Evolutionary conservation across 2,888 invertebrate species (phyloP).

Genomic region (Lasioglossum marginatum): DNA sequence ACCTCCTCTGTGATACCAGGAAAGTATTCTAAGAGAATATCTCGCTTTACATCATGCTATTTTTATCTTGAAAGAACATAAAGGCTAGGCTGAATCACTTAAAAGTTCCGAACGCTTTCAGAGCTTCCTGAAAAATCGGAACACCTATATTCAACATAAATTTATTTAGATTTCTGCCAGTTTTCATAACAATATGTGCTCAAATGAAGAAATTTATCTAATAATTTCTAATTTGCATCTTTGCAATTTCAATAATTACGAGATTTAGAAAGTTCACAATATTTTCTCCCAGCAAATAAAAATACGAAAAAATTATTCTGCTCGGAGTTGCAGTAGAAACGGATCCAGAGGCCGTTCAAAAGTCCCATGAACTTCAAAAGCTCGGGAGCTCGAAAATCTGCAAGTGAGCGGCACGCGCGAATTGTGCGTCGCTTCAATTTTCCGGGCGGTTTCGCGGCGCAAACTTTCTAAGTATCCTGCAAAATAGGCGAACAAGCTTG

Average conservation of each 20-base stretch:
- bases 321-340: not conserved
- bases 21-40: not conserved
- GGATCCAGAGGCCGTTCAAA: not conserved
- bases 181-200: not conserved
- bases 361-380: not conserved
- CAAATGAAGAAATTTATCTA: not conserved
- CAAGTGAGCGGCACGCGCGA: not conserved
- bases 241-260: too few relatives aligned
- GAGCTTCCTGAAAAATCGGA: not conserved
- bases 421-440: conserved; percentile 1
- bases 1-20: not conserved
- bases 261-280: not conserved
- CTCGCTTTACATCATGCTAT: not conserved
- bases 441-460: not conserved
- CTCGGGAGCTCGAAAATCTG: not conserved
- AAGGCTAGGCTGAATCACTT: not conserved
- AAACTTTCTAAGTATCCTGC: conserved; percentile 31
- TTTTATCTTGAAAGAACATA: not conserved
- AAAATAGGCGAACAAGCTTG: conserved; percentile 29
- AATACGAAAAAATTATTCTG: not conserved
- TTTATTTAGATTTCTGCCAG: too few relatives aligned
- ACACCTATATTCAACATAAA: not conserved
- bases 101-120: not conserved
- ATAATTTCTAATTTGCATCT: too few relatives aligned
- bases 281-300: not conserved